Conservation (phyloP, 2,113 vertebrate species). For the Pipra filicauda region DNA sequence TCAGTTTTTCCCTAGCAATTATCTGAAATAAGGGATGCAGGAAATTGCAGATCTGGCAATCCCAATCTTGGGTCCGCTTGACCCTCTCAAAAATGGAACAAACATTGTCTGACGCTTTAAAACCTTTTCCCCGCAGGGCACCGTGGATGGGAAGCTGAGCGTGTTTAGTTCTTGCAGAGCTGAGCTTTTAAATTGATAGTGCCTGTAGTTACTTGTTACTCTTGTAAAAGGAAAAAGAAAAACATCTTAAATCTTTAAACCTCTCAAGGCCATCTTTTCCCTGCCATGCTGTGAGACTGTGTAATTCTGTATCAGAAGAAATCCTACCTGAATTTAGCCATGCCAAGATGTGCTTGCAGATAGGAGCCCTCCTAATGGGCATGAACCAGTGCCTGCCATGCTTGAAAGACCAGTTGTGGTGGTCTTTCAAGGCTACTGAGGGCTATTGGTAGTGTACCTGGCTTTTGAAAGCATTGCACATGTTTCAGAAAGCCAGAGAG, state of each 20-base stretch:
- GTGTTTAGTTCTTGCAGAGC: not conserved
- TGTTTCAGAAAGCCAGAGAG: not conserved
- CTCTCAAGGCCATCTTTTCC: not conserved
- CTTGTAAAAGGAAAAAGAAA: not conserved
- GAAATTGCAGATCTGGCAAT: conserved; percentile 3
- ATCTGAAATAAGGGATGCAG: not conserved
- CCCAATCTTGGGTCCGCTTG: conserved; percentile 11
- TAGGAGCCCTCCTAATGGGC: not conserved
- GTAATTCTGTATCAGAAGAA: not conserved
- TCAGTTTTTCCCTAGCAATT: not conserved
- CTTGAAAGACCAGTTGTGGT: not conserved
- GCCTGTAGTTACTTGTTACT: conserved; percentile 33
- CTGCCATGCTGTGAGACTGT: not conserved
- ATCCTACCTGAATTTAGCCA: not conserved
- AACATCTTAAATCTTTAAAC: conserved; percentile 46
- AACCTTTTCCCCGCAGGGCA: not conserved
- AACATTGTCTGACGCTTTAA: not conserved
- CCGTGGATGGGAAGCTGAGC: not conserved
- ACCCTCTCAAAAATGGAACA: conserved; percentile 45
- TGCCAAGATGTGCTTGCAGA: not conserved
- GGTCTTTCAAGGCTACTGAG: not conserved
- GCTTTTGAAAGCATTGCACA: not conserved
- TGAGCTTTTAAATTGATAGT: conserved; percentile 39
- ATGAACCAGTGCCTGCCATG: not conserved
- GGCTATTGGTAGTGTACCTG: not conserved